These are phyloP conservation scores for Dione juno DNA, from an alignment of 2,888 invertebrate species.

Conservation along the genomic window DNA sequence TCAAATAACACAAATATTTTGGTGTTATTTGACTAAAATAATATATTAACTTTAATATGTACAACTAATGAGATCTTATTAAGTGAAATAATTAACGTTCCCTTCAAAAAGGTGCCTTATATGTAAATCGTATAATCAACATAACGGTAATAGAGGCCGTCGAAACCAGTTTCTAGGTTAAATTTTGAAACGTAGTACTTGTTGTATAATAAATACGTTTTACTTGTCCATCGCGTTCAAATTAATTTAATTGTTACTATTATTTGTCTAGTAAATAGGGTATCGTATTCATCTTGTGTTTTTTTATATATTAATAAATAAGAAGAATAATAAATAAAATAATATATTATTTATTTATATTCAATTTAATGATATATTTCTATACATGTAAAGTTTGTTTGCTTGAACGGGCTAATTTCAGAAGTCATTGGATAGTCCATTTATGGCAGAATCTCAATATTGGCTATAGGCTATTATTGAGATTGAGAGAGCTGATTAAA, in stretches of 20 bases:
- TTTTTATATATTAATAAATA: background rate
- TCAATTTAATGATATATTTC: background rate
- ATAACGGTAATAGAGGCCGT: constrained; percentile 21
- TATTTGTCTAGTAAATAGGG: background rate
- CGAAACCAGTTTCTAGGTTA: constrained; percentile 26
- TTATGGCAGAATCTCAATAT: too few species aligned
- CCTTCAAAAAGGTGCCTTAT: background rate
- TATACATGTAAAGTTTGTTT: background rate
- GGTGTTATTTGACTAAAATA: background rate
- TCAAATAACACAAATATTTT: too few species aligned
- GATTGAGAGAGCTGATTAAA: too few species aligned
- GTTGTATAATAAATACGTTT: constrained; percentile 9
- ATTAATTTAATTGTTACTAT: background rate
- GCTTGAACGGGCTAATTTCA: background rate
- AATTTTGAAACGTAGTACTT: constrained; percentile 18
- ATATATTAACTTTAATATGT: background rate
- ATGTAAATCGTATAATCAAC: constrained; percentile 14
- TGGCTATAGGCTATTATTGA: background rate
- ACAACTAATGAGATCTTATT: constrained; percentile 1
- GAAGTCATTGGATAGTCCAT: background rate
- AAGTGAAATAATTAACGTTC: constrained; percentile 12
- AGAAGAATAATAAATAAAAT: too few species aligned
- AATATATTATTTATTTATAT: background rate
- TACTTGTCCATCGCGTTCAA: constrained; percentile 4
- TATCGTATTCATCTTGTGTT: background rate